Evolutionary conservation across 23 tunicate species (phyloP), one percentile per base, ranked within the genome.

Genomic region (Trididemnum miniatum): DNA sequence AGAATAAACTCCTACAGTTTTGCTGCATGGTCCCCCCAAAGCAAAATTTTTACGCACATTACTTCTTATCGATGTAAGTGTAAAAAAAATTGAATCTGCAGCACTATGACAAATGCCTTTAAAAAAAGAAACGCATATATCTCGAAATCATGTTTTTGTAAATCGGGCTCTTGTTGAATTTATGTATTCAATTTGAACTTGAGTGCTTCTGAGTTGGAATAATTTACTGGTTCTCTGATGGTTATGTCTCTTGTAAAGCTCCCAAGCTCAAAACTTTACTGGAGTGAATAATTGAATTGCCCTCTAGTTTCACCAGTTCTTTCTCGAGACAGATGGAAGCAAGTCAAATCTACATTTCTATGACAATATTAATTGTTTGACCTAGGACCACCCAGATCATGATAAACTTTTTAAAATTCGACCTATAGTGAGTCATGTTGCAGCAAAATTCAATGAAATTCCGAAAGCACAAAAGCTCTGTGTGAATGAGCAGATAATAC

Each of bases 321-420:
- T 22, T 62, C 67, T 12, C 26, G 67, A 62, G 67, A 62, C 67
- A 62, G 67, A 62, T 62, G 67, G 67, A 26, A 62, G 67, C 67
- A 62, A 62, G n/a, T 62, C 26, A 62, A 62, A 62, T 62, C 67
- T 62, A 4, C 75, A 67, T 33, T 67, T 67, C 38, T 30, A 67
- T 67, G 38, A 67, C 75, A 67, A 30, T 24, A 67, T 7, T 2
- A 67, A 67, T 4, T 67, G 18, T 67, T 37, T 67, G 75, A 32
- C 38, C 18, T 3, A 67, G 25, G 38, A 67, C 7, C 12, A 67
- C 38, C 38, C 75, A 33, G 38, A 67, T 22, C 32, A 67, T 32
- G 38, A 67, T n/a, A 67, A 31, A 5, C 38, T 67, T 12, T 67
- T 67, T 38, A 67, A 67, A 67, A 33, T 67, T 33, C 22, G 75